Base-by-base conservation (phyloP, 2,113 vertebrate species). In the Astur gentilis region DNA sequence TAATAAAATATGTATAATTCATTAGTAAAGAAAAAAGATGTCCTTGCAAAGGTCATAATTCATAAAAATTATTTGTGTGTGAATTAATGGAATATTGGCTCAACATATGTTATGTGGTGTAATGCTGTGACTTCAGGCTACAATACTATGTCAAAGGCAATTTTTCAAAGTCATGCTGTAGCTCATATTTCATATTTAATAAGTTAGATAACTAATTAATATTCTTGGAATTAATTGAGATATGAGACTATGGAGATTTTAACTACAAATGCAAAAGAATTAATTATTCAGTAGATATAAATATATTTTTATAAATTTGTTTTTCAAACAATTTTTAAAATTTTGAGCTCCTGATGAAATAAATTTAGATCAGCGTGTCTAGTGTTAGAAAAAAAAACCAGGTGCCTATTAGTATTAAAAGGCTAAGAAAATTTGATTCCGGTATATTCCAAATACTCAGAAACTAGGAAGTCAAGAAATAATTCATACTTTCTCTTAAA, bases 31-130 rank as follows among this genome's bases (percentile, higher is more conserved):
- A n/a, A 85, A 87, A 47, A 83, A 22, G 14, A 71, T 71, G 50
- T 62, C 47, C 25, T 60, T 90, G 40, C 18, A 87, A 86, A 92
- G 25, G 61, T 87, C 84, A 96, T 26, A 18, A 50, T 91, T 67
- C 47, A 92, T 88, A 87, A 91, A 90, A 76, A 55, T 65, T 90
- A 82, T 91, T 96, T 94, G 23, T 79, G 40, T 75, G 10, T 60
- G 81, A 87, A 89, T 76, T 90, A 78, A 84, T 69, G 57, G 83
- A 93, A 90, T 95, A 91, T 62, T 89, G 55, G 64, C 49, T 96
- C 40, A 87, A 94, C 29, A 90, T 70, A 84, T 42, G 18, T 10
- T 79, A 86, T 82, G 38, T 73, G 64, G 78, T 89, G 45, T 26
- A 81, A 67, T 67, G 15, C 29, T 65, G n/a, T 67, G 42, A 69